Conservation (phyloP, 2,113 vertebrate species). For the Rhea pennata region DNA sequence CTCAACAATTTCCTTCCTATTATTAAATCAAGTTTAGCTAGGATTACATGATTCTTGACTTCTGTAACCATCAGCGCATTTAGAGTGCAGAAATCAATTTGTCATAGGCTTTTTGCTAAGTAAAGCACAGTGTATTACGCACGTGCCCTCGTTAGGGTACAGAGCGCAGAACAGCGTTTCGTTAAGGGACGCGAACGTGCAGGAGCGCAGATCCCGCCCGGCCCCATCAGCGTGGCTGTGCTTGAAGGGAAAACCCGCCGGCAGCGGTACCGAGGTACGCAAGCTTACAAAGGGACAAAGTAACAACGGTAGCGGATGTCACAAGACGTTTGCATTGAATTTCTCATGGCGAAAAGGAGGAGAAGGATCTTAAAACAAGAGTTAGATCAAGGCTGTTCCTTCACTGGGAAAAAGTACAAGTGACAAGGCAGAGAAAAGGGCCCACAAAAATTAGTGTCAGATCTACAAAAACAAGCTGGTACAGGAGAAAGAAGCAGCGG, state of each 20-base stretch:
- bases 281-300: neutral
- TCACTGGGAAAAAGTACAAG: neutral
- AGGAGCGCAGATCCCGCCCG: neutral
- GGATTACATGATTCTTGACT: neutral
- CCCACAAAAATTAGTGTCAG: neutral
- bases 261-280: neutral
- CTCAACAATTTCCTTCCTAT: neutral
- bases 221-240: neutral
- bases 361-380: neutral
- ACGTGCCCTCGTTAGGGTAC: rapidly evolving
- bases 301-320: neutral
- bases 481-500: neutral
- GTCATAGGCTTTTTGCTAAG: neutral
- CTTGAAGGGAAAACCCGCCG: neutral
- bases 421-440: neutral
- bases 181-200: neutral
- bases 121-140: neutral
- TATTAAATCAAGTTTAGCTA: neutral
- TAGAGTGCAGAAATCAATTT: neutral
- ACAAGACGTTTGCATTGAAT: neutral
- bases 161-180: neutral
- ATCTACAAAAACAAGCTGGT: neutral
- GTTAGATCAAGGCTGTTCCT: neutral
- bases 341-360: neutral
- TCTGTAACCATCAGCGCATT: neutral